Evolutionary conservation across 1,140 invertebrate genomes (phyloP).

Genomic region (Drosophila kohkoa): DNA sequence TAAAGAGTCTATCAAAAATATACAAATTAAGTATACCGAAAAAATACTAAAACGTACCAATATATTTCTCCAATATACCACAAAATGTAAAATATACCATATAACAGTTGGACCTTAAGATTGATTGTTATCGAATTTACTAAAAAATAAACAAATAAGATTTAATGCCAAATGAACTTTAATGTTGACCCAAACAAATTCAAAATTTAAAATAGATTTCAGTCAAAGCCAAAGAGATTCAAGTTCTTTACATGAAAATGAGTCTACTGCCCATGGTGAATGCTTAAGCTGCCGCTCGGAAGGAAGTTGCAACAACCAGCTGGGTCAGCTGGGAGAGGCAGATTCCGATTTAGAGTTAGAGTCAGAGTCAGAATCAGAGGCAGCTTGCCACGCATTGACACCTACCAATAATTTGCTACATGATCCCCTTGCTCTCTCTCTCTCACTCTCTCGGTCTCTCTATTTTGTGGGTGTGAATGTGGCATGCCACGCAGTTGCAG

Average conservation of each 20-base stretch:
- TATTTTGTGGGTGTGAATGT: slow-evolving; percentile 1
- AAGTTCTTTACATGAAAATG: neutral
- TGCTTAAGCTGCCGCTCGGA: slow-evolving; percentile 38
- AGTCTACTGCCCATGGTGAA: slow-evolving; percentile 15
- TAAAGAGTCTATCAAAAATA: too few relatives aligned
- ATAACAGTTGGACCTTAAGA: too few relatives aligned
- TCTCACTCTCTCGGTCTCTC: neutral
- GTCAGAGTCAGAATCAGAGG: neutral
- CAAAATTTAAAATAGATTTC: too few relatives aligned
- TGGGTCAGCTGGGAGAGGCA: neutral
- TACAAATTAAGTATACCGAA: too few relatives aligned
- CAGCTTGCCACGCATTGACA: slow-evolving; percentile 67
- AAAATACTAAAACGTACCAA: too few relatives aligned
- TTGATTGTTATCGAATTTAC: too few relatives aligned
- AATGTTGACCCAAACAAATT: too few relatives aligned
- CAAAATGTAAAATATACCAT: too few relatives aligned
- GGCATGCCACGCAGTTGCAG: slow-evolving; percentile 45
- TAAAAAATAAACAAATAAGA: too few relatives aligned
- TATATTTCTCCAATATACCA: too few relatives aligned
- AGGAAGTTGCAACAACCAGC: slow-evolving; percentile 26
- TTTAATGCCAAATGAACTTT: too few relatives aligned
- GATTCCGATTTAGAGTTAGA: neutral
- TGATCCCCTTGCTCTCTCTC: neutral
- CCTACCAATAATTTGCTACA: slow-evolving; percentile 70
- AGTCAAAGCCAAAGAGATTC: too few relatives aligned